Base-by-base conservation (phyloP, 2,113 vertebrate genomes). In the Panurus biarmicus region DNA sequence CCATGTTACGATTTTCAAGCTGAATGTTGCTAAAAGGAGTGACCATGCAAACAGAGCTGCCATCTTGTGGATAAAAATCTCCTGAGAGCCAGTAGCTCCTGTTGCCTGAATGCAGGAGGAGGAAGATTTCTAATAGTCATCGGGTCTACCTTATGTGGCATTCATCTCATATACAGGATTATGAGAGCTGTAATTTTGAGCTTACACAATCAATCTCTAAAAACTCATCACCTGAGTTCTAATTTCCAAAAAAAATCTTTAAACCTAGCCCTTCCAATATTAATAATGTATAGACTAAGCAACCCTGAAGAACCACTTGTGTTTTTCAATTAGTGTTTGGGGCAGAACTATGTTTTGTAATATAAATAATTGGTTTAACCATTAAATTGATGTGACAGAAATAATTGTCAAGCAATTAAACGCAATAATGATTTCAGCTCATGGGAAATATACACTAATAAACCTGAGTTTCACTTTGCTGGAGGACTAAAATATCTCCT, bases 341-440 rank as follows among this genome's bases (percentile, higher is more conserved):
- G 92, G 70, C 69, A 96, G 76, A 97, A 73, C 83, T 95, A 54
- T 92, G 35, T 95, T 97, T 97, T 87, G 77, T 90, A 97, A 97
- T 93, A 96, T 86, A 97, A 97, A 96, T 96, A 97, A 97, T 97
- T 97, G 91, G 76, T 95, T 97, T 97, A 97, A 97, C 90, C 83
- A 85, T 95, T 96, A 96, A 96, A 97, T 94, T 97, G 94, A 92
- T 96, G 69, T 96, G 97, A 97, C 94, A 97, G 90, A 96, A 97
- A 96, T 97, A 97, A 96, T 93, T 97, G 85, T 96, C 71, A 96
- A 71, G 86, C 77, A 97, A 97, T 98, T 97, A 97, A 97, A 97
- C 93, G 85, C 50, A 69, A 70, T 81, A 95, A 85, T 90, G 74
- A 86, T 97, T 97, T 96, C n/a, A 95, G 58, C 94, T 95, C 93